Evolutionary conservation across 2,888 invertebrate species (phyloP), one percentile per base, ranked within the genome.

Genomic region (Phragmatobia fuliginosa): DNA sequence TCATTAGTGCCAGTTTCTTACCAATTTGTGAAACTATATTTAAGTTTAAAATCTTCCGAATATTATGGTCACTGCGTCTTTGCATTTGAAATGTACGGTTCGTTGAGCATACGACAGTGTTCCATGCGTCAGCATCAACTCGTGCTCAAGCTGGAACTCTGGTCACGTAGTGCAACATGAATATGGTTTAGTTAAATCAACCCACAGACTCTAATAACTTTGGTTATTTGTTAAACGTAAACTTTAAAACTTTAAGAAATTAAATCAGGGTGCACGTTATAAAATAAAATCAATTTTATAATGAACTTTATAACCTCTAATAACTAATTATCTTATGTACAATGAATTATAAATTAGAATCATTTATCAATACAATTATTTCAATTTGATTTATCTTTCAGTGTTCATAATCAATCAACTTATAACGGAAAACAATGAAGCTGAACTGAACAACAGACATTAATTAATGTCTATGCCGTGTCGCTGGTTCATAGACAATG

Each of bases 61-160:
- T 41, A 62, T 31, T 41, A 41, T 62, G 45, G 45, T 62, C 62
- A 11, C 62, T 45, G 18, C 33, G n/a, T n/a, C 11, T 49, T 49
- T 49, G n/a, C 25, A n/a, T 16, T 3, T 62, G 16, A 85, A 86
- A 85, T 86, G 83, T 77, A 77, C 75, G 74, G 74, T 74, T 79
- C 77, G 78, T 68, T 68, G 60, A 59, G 36, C 38, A 36, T 52
- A 45, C 36, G 64, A 45, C 49, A 60, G 64, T 33, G 25, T 11
- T 45, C 68, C 70, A 74, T 75, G 74, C 70, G 74, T 69, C 71
- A 75, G 70, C 68, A 71, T 74, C 60, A 32, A 60, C 64, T 64
- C 64, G 28, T 65, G 65, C 38, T 60, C 65, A 21, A n/a, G 65
- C 28, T 28, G n/a, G 14, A 32, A 45, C 63, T 59, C 36, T 32